A percentile compares a stretch with the other conserved stretches of the same genome.
These are phyloP conservation scores for Gastrophryne carolinensis DNA, from an alignment of 2,797 vertebrate species.

Conservation along the genomic window DNA sequence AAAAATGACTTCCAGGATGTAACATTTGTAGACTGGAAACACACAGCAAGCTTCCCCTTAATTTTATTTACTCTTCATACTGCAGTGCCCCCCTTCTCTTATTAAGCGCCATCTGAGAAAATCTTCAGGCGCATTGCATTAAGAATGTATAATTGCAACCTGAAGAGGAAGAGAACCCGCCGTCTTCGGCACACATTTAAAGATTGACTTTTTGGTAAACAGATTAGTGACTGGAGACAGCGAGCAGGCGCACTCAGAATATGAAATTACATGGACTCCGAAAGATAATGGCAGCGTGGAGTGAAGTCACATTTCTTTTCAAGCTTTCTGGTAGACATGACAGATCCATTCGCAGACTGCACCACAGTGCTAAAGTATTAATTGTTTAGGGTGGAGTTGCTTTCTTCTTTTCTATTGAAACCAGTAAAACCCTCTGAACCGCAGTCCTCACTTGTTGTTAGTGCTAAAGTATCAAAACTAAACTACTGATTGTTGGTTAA, in stretches of 20 bases:
- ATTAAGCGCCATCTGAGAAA: not conserved
- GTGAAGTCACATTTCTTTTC: not conserved
- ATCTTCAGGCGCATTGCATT: not conserved
- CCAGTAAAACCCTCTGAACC: no score
- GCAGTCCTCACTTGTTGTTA: no score
- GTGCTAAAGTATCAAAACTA: no score
- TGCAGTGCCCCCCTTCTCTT: not conserved
- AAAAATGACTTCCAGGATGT: not conserved
- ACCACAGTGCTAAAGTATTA: no score
- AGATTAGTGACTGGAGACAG: not conserved
- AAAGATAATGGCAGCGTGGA: not conserved
- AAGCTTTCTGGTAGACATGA: no score
- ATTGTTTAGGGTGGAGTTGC: no score
- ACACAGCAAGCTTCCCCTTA: not conserved
- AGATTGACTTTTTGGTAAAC: not conserved
- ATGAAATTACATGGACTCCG: constrained; percentile 5
- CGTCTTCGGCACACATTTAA: not conserved
- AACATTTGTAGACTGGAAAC: no score
- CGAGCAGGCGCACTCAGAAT: not conserved
- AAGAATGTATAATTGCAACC: not conserved
- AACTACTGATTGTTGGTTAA: no score
- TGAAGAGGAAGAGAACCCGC: not conserved
- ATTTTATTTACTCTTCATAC: not conserved
- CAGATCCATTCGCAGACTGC: no score
- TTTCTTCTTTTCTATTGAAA: no score